Percentiles rank a stretch among this genome's conserved stretches.
Conservation (phyloP, 2,113 vertebrate genomes). For the Promerops cafer region DNA sequence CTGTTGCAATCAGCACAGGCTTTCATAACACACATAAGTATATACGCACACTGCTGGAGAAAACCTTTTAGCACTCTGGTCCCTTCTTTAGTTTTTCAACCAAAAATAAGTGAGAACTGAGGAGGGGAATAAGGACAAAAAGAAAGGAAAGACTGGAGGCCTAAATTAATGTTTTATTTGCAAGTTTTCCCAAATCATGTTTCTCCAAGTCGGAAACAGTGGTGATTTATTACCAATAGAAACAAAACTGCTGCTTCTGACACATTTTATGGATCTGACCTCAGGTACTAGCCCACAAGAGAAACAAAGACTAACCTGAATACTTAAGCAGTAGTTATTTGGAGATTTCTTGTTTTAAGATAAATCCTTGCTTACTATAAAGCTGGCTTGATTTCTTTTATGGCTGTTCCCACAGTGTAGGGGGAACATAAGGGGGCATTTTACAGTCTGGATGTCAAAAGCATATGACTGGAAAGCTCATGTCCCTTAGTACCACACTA, state of each 20-base stretch:
- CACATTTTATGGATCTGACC: background rate
- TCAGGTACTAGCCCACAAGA: background rate
- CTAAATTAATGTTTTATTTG: background rate
- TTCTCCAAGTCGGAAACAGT: background rate
- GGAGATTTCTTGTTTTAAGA: background rate
- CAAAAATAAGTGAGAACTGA: background rate
- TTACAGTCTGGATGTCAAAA: background rate
- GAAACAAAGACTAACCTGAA: background rate
- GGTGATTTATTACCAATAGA: background rate
- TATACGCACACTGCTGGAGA: slow-evolving; percentile 22
- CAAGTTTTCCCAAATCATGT: background rate
- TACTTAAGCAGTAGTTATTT: background rate
- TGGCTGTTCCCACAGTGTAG: fast-evolving
- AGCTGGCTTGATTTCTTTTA: background rate
- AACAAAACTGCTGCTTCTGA: background rate
- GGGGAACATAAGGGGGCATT: background rate
- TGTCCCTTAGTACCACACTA: background rate
- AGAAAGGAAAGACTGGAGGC: background rate
- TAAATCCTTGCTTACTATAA: background rate
- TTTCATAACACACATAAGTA: slow-evolving; percentile 32
- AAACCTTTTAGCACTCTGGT: slow-evolving; percentile 37
- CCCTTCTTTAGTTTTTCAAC: background rate
- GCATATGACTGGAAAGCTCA: background rate
- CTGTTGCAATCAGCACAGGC: slow-evolving; percentile 54
- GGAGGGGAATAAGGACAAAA: background rate